Evolutionary conservation across 2,113 vertebrate species (phyloP).

Genomic region (Pseudopipra pipra): DNA sequence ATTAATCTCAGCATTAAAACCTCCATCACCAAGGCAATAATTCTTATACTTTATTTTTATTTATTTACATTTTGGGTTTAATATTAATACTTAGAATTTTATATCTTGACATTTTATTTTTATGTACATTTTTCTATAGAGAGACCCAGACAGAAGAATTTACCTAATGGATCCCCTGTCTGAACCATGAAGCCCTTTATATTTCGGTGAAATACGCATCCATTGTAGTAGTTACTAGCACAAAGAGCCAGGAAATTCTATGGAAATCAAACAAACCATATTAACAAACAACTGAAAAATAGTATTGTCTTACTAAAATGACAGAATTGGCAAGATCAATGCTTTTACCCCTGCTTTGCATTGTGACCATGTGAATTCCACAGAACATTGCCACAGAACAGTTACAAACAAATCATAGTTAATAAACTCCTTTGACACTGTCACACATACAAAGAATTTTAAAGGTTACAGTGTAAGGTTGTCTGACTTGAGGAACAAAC

Average conservation of each 20-base stretch:
- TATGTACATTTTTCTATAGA: neutral
- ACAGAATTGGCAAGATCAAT: neutral
- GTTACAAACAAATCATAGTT: neutral
- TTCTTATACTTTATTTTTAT: neutral
- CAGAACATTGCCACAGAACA: neutral
- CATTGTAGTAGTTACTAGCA: constrained; percentile 92
- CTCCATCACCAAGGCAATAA: neutral
- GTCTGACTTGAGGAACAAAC: neutral
- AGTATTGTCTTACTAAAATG: neutral
- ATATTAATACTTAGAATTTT: neutral
- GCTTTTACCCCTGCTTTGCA: neutral
- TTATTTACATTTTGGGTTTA: neutral
- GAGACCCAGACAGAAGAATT: neutral
- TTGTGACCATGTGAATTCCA: neutral
- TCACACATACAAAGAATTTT: neutral
- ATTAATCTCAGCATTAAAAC: neutral
- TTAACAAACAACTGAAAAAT: constrained; percentile 19
- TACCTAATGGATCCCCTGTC: constrained; percentile 96
- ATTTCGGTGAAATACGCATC: constrained; percentile 92
- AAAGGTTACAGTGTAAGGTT: neutral
- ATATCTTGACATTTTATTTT: neutral
- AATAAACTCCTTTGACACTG: neutral
- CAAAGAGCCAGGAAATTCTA: constrained; percentile 96
- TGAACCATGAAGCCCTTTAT: constrained; percentile 99
- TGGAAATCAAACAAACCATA: constrained; percentile 31